Percentiles rank a stretch among this genome's conserved stretches.
These are phyloP conservation scores for Spicauda simplicius DNA, from an alignment of 2,888 invertebrate genomes.

Conservation along the genomic window DNA sequence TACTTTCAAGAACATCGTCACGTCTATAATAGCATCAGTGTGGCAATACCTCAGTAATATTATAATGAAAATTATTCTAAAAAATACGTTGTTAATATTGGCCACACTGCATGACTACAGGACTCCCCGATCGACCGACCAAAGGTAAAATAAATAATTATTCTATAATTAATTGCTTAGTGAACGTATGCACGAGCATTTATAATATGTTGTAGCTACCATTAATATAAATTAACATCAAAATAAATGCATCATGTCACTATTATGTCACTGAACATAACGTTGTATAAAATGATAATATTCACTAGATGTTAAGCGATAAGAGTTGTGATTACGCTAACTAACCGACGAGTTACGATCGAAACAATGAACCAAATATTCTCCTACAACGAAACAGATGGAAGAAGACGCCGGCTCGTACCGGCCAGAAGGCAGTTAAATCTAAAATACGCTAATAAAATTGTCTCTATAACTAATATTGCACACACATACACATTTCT, in stretches of 20 bases:
- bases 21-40: conserved; percentile 56
- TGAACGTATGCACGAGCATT: conserved; percentile 78
- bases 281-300: conserved; percentile 69
- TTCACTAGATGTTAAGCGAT: conserved; percentile 75
- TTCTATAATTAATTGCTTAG: conserved; percentile 74
- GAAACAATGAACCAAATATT: conserved; percentile 63
- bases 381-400: conserved; percentile 67
- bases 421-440: conserved; percentile 46
- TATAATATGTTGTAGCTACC: conserved; percentile 80
- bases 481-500: conserved; percentile 85
- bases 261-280: conserved; percentile 81
- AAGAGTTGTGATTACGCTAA: conserved; percentile 80
- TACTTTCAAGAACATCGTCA: conserved; percentile 58
- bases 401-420: conserved; percentile 65
- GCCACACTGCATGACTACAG: conserved; percentile 57
- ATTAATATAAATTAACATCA: conserved; percentile 82
- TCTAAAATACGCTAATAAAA: conserved; percentile 70
- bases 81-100: conserved; percentile 60
- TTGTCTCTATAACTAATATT: conserved; percentile 80
- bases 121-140: conserved; percentile 50
- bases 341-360: conserved; percentile 65
- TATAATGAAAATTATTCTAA: conserved; percentile 69
- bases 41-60: conserved; percentile 55
- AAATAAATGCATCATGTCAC: conserved; percentile 85
- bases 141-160: conserved; percentile 74